A percentile compares a stretch with the other conserved stretches of the same genome.
Evolutionary conservation across 2,888 invertebrate species (phyloP).

Genomic region (Hydriomena furcata): DNA sequence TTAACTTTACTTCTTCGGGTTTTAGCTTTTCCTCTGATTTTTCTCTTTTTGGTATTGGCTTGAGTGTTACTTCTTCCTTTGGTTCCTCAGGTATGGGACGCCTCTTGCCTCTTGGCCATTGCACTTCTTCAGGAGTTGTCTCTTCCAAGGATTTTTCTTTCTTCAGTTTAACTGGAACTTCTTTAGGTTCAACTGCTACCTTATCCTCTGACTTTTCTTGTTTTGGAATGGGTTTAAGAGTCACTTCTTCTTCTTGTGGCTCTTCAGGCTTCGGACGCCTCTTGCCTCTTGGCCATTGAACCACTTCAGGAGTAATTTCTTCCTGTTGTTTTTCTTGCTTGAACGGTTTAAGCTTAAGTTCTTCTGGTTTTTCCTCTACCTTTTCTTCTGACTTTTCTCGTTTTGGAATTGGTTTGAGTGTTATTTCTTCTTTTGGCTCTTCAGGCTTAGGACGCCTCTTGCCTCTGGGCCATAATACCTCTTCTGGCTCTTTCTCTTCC

Average conservation of each 20-base stretch:
- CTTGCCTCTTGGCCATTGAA: constrained; percentile 36
- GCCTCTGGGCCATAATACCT: constrained; percentile 47
- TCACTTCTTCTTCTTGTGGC: constrained; percentile 55
- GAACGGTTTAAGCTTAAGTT: constrained; percentile 23
- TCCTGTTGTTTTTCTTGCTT: constrained; percentile 45
- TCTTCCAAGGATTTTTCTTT: constrained; percentile 48
- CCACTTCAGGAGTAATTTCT: constrained; percentile 43
- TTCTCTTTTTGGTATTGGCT: constrained; percentile 62
- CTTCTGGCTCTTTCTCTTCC: background rate
- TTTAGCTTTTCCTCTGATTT: constrained; percentile 76
- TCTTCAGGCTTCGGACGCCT: constrained; percentile 43
- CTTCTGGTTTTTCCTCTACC: constrained; percentile 46
- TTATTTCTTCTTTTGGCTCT: constrained; percentile 51
- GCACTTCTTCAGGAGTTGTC: constrained; percentile 43
- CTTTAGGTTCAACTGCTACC: constrained; percentile 34
- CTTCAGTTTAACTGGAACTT: constrained; percentile 40
- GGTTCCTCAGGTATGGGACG: constrained; percentile 60
- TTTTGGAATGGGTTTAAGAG: constrained; percentile 57
- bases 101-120: constrained; percentile 50
- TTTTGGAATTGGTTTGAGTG: constrained; percentile 60
- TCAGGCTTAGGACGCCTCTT: constrained; percentile 45
- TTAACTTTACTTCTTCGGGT: constrained; percentile 65
- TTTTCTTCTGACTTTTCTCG: constrained; percentile 56
- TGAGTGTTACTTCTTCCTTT: constrained; percentile 63
- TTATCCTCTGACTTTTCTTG: constrained; percentile 51